Conservation (phyloP, 2,888 invertebrate genomes). For the Drosophila nr. perissopoda region DNA sequence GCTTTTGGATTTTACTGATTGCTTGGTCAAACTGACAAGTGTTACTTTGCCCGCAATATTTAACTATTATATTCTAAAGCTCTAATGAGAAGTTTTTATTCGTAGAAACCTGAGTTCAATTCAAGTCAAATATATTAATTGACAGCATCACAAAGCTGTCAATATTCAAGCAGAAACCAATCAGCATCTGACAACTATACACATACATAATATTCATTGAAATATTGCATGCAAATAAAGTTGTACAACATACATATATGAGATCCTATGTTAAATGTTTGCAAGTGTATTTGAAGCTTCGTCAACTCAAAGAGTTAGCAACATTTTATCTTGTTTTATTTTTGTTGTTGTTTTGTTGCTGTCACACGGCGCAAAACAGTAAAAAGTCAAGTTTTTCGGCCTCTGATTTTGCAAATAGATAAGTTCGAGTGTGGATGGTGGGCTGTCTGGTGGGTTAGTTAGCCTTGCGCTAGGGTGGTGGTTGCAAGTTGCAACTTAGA, state of each 20-base stretch:
- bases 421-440: slow-evolving; percentile 21
- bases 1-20: neutral
- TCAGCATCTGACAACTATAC: neutral
- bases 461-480: slow-evolving; percentile 4
- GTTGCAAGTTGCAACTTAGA: slow-evolving; percentile 29
- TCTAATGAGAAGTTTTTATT: neutral
- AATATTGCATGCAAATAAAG: neutral
- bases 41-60: neutral
- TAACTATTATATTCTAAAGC: neutral
- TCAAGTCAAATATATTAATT: neutral
- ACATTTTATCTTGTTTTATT: slow-evolving; percentile 6
- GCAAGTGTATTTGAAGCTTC: slow-evolving; percentile 5
- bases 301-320: neutral
- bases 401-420: slow-evolving; percentile 69
- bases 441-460: slow-evolving; percentile 1
- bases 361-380: slow-evolving; percentile 25
- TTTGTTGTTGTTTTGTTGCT: slow-evolving; percentile 20
- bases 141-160: neutral
- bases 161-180: neutral
- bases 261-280: neutral
- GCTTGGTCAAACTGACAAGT: neutral
- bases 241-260: neutral
- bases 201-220: neutral
- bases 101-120: neutral
- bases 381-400: slow-evolving; percentile 59